Conservation (phyloP, 1,140 invertebrate genomes). For the Eubasilissa regina region DNA sequence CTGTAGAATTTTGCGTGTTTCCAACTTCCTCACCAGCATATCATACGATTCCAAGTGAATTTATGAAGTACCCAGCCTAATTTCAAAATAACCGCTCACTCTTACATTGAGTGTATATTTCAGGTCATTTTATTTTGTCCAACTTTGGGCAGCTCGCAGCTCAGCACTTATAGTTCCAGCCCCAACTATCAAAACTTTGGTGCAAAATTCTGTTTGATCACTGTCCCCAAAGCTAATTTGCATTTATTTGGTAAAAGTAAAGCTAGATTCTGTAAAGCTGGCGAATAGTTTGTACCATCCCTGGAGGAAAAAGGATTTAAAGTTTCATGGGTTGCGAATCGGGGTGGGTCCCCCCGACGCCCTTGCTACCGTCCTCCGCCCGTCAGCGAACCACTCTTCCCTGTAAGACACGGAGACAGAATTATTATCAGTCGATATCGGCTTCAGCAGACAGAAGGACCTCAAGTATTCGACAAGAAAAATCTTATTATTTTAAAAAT, state of each 20-base stretch:
- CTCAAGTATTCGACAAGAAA: too few relatives aligned
- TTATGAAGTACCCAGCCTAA: too few relatives aligned
- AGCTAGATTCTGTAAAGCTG: not conserved
- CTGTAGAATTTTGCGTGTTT: too few relatives aligned
- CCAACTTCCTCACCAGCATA: too few relatives aligned
- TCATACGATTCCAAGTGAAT: too few relatives aligned
- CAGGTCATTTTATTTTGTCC: too few relatives aligned
- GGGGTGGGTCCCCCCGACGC: not conserved
- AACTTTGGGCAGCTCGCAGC: too few relatives aligned
- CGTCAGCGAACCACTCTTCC: slow-evolving; percentile 35
- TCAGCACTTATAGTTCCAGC: not conserved
- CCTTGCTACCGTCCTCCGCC: not conserved
- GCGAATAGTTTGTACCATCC: slow-evolving; percentile 24
- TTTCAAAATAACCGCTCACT: too few relatives aligned
- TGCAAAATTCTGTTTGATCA: slow-evolving; percentile 33
- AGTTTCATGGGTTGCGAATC: slow-evolving; percentile 10
- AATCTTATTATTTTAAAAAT: too few relatives aligned
- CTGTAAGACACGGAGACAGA: slow-evolving; percentile 26
- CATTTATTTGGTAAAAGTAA: slow-evolving; percentile 23
- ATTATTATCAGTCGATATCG: slow-evolving; percentile 22
- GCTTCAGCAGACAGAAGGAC: not conserved
- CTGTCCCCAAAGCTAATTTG: slow-evolving; percentile 17
- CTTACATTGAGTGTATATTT: too few relatives aligned
- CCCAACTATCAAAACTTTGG: slow-evolving; percentile 13
- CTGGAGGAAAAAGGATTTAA: slow-evolving; percentile 43